Evolutionary conservation across 2,797 vertebrate species (phyloP).

Genomic region (Tapera naevia): DNA sequence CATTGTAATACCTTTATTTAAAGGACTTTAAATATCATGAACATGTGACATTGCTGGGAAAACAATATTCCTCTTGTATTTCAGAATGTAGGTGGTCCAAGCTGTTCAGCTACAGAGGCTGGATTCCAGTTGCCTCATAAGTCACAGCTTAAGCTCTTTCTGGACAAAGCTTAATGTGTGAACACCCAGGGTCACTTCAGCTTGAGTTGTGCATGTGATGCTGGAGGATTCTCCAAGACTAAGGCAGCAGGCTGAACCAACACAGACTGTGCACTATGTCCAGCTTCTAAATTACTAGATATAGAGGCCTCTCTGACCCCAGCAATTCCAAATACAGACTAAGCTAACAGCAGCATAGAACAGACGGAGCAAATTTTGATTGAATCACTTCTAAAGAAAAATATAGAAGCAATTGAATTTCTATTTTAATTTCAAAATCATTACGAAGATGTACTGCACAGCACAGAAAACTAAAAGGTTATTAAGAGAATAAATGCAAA

Average conservation of each 20-base stretch:
- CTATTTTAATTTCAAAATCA: not conserved
- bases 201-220: not conserved
- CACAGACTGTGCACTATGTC: not conserved
- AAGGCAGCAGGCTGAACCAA: not conserved
- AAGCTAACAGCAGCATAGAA: not conserved
- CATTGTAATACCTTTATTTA: not conserved
- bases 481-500: conserved; percentile 4
- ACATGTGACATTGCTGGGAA: not conserved
- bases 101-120: rapidly evolving
- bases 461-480: not conserved
- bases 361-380: not conserved
- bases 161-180: not conserved
- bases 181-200: not conserved
- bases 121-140: not conserved
- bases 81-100: not conserved
- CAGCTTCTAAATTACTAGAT: not conserved
- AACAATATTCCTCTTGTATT: not conserved
- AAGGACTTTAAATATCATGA: not conserved
- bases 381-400: not conserved
- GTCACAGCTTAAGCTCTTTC: not conserved
- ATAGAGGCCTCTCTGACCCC: not conserved
- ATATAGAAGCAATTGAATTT: not conserved
- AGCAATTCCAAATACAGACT: not conserved
- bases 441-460: not conserved
- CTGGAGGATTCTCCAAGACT: not conserved